A percentile compares a stretch with the other conserved stretches of the same genome.
These are phyloP conservation scores for Crenuchus spilurus DNA, from an alignment of 2,797 vertebrate species.

Conservation along the genomic window DNA sequence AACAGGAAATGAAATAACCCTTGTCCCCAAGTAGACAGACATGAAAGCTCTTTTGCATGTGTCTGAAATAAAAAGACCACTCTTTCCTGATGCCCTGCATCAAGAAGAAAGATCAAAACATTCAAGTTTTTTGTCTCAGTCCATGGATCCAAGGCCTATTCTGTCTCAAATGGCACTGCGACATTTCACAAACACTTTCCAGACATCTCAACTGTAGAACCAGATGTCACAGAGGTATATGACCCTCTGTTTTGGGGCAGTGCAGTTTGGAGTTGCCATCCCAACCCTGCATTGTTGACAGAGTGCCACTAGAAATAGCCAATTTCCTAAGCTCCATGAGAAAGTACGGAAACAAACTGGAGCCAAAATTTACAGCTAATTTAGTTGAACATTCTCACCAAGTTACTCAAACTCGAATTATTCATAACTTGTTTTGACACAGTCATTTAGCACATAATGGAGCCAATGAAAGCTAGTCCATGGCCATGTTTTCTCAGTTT, in stretches of 20 bases:
- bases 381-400: neutral
- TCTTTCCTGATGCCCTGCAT: slow-evolving; percentile 16
- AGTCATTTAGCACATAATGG: neutral
- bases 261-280: slow-evolving; percentile 22
- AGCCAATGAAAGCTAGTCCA: slow-evolving; percentile 32
- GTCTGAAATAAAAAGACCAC: slow-evolving; percentile 11
- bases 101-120: slow-evolving; percentile 21
- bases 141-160: slow-evolving; percentile 5
- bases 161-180: slow-evolving; percentile 27
- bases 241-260: slow-evolving; percentile 32
- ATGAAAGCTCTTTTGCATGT: slow-evolving; percentile 12
- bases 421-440: slow-evolving; percentile 35
- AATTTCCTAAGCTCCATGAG: slow-evolving; percentile 22
- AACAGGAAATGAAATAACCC: slow-evolving; percentile 40
- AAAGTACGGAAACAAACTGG: neutral
- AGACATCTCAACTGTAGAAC: slow-evolving; percentile 3
- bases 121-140: neutral
- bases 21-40: slow-evolving; percentile 24
- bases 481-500: neutral
- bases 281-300: slow-evolving; percentile 22
- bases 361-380: slow-evolving; percentile 19
- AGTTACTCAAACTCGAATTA: neutral
- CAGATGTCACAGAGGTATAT: slow-evolving; percentile 18
- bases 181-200: slow-evolving; percentile 24
- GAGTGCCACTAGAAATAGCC: slow-evolving; percentile 14